phyloP scores from a whole-genome alignment of 2,888 invertebrate genomes.

The Parnassius apollo region DNA sequence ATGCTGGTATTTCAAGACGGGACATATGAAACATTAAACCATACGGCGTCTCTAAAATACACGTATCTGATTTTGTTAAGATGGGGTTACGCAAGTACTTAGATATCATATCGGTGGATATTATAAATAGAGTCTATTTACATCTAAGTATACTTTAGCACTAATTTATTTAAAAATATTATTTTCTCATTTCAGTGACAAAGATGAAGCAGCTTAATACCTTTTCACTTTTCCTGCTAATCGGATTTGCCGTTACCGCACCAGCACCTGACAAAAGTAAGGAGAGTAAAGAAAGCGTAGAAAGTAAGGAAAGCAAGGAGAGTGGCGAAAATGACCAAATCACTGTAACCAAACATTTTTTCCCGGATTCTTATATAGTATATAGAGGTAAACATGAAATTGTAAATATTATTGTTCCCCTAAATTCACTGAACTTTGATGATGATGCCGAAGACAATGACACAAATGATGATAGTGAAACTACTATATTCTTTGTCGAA shows the following conservation, averaged over 20 bases:
- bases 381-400: slow-evolving; percentile 44
- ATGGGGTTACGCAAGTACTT: no score
- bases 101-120: no score
- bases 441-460: slow-evolving; percentile 30
- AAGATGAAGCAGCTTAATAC: slow-evolving; percentile 17
- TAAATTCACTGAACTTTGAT: slow-evolving; percentile 44
- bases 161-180: no score
- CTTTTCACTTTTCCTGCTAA: slow-evolving; percentile 36
- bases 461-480: slow-evolving; percentile 28
- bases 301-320: slow-evolving; percentile 16
- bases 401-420: slow-evolving; percentile 41
- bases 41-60: no score
- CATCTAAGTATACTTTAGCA: no score
- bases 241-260: slow-evolving; percentile 36
- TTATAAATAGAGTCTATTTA: no score
- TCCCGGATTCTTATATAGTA: slow-evolving; percentile 35
- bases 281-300: slow-evolving; percentile 24
- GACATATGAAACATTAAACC: no score
- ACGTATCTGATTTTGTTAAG: no score
- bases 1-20: no score
- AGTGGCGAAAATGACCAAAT: slow-evolving; percentile 33
- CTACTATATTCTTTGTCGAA: slow-evolving; percentile 41
- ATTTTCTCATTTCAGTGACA: no score
- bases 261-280: slow-evolving; percentile 32
- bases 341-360: slow-evolving; percentile 38